Evolutionary conservation across 2,888 invertebrate species (phyloP), one percentile per base, ranked within the genome.

Genomic region (Athalia cordata): DNA sequence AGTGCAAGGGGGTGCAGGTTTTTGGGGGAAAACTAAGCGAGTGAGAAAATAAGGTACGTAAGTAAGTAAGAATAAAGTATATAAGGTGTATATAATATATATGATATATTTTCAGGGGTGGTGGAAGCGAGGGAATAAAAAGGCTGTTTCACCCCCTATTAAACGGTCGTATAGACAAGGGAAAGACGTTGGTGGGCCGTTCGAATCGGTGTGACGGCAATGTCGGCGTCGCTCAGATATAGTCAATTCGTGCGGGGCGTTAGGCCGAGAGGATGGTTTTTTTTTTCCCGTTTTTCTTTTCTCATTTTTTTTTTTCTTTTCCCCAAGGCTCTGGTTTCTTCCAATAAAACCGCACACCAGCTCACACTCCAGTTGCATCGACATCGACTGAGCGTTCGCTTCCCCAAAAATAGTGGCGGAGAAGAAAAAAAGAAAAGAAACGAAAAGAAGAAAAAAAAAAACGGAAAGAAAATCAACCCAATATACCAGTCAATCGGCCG

Each of bases 181-280:
- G 91, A 92, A 92, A 92, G 92, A 92, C 92, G 92, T 92, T 89
- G 82, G 80, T 75, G 64, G 78, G 79, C 77, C 79, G 80, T n/a
- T 13, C 8, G 47, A 66, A 55, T 15, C 55, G 55, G 55, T 55
- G 52, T 47, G 72, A 59, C 59, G 72, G 70, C 72, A 72, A 47
- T 59, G 52, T 52, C 50, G 52, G 55, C 72, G 59, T 62, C 62
- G 62, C 29, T 29, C 2, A 29, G 29, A 29, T 29, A 29, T 29
- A 29, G 29, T 29, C 29, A 29, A 29, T 29, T 29, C 29, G 62
- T 47, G 9, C 47, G 52, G 59, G 59, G 75, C 64, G 75, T 61
- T 75, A 75, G 75, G 62, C 75, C 75, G 75, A 75, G 62, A 64
- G 15, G 29, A 29, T 29, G 29, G 0, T 29, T 29, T 29, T 29